phyloP scores from a whole-genome alignment of 1,140 invertebrate genomes.

The Ylistrum balloti region DNA sequence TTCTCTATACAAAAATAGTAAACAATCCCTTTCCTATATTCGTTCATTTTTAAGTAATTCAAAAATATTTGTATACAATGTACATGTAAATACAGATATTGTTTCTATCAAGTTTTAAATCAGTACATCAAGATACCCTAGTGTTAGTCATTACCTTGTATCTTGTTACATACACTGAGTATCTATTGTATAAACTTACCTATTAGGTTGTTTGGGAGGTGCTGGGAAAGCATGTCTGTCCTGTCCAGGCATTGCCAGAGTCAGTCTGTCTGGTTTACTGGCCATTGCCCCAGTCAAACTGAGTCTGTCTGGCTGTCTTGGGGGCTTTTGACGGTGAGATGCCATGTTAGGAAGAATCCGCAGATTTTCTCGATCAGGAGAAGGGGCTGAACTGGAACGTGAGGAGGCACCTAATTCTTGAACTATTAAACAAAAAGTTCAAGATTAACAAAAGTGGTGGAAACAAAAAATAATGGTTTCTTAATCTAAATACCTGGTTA shows the following conservation, averaged over 20 bases:
- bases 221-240: not conserved
- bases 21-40: too few relatives aligned
- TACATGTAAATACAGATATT: too few relatives aligned
- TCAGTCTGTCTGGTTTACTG: slow-evolving; percentile 63
- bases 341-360: slow-evolving; percentile 52
- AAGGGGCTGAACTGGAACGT: slow-evolving; percentile 73
- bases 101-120: too few relatives aligned
- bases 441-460: too few relatives aligned
- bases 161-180: too few relatives aligned
- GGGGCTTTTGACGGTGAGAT: slow-evolving; percentile 42
- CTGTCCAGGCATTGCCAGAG: not conserved
- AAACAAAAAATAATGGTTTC: too few relatives aligned
- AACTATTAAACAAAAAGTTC: slow-evolving; percentile 59
- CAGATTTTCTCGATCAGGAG: slow-evolving; percentile 66
- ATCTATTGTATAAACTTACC: not conserved
- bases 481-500: too few relatives aligned
- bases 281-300: not conserved
- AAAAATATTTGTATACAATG: too few relatives aligned
- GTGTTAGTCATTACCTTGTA: too few relatives aligned
- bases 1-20: too few relatives aligned
- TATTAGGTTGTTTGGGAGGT: not conserved
- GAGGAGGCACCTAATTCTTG: slow-evolving; percentile 65
- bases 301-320: not conserved
- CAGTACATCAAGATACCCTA: too few relatives aligned
- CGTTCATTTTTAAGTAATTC: too few relatives aligned